These are phyloP conservation scores for Merodon equestris DNA, from an alignment of 2,888 invertebrate species.

Conservation along the genomic window DNA sequence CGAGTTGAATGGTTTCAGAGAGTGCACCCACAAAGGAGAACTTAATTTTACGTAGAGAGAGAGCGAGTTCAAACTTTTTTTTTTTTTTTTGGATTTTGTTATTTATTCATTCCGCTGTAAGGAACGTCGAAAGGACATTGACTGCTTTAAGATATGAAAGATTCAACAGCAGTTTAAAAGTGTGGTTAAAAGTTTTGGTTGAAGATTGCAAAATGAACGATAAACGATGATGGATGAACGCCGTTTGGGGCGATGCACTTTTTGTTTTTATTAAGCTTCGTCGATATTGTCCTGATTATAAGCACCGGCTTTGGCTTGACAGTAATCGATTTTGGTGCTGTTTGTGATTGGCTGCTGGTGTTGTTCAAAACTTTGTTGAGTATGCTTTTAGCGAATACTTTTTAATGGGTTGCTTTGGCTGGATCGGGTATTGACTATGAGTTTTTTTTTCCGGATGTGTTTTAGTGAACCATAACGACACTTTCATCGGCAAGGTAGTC, in stretches of 20 bases:
- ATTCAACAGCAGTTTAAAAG: constrained; percentile 17
- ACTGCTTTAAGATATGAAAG: constrained; percentile 54
- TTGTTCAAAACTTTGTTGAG: too few species aligned
- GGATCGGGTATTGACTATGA: too few species aligned
- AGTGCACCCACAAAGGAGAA: constrained; percentile 57
- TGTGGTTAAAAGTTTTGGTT: constrained; percentile 19
- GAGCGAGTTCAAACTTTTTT: constrained; percentile 51
- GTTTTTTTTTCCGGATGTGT: too few species aligned
- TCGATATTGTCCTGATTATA: background rate
- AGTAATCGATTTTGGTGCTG: too few species aligned
- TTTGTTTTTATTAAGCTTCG: constrained; percentile 1
- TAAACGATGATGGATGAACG: too few species aligned
- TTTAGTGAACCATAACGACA: too few species aligned
- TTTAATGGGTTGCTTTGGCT: too few species aligned
- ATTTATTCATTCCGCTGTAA: constrained; percentile 11
- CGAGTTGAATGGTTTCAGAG: constrained; percentile 66
- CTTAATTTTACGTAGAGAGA: constrained; percentile 55
- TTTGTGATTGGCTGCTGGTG: too few species aligned
- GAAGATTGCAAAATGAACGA: background rate
- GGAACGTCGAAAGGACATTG: constrained; percentile 57
- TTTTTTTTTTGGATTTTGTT: background rate
- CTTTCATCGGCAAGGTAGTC: too few species aligned
- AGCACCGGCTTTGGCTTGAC: too few species aligned
- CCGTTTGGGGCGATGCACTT: constrained; percentile 11
- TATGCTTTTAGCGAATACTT: too few species aligned